These are phyloP conservation scores for Pseudochaenichthys georgianus DNA, from an alignment of 2,797 vertebrate genomes.

Conservation along the genomic window DNA sequence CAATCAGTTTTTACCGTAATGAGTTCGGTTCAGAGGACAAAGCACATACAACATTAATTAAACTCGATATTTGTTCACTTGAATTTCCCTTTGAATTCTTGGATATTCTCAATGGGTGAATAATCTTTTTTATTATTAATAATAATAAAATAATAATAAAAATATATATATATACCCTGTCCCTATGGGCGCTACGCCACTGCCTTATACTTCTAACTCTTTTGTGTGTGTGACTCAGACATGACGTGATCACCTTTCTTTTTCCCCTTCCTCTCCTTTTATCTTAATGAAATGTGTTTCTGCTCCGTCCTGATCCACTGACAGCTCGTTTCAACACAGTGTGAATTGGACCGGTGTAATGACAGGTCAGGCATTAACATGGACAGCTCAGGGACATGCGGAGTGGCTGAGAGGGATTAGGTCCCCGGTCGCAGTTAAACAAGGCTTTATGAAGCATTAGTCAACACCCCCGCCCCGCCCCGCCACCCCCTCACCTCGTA, in stretches of 20 bases:
- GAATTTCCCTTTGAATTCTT: too few relatives aligned
- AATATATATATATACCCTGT: too few relatives aligned
- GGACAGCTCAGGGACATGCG: slow-evolving; percentile 75
- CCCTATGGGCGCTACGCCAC: too few relatives aligned
- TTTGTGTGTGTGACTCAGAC: slow-evolving; percentile 25
- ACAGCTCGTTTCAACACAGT: slow-evolving; percentile 79
- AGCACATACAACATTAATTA: too few relatives aligned
- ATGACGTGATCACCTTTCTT: slow-evolving; percentile 5
- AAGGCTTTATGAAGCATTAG: slow-evolving; percentile 71
- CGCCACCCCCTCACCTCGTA: slow-evolving; percentile 9
- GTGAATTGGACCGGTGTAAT: slow-evolving; percentile 73
- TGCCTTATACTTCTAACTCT: slow-evolving; percentile 34
- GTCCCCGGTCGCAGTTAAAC: slow-evolving; percentile 61
- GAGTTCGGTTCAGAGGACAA: too few relatives aligned
- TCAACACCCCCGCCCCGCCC: slow-evolving; percentile 24
- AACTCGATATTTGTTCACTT: too few relatives aligned
- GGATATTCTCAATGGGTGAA: too few relatives aligned
- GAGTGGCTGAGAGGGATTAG: slow-evolving; percentile 64
- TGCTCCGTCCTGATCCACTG: slow-evolving; percentile 70
- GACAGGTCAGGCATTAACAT: slow-evolving; percentile 77
- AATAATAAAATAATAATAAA: too few relatives aligned
- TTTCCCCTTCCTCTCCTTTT: slow-evolving; percentile 38
- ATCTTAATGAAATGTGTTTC: slow-evolving; percentile 70
- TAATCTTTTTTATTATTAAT: too few relatives aligned
- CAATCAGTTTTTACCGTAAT: too few relatives aligned